Conservation (phyloP, 1,140 invertebrate species). For the Lethrus apterus region DNA sequence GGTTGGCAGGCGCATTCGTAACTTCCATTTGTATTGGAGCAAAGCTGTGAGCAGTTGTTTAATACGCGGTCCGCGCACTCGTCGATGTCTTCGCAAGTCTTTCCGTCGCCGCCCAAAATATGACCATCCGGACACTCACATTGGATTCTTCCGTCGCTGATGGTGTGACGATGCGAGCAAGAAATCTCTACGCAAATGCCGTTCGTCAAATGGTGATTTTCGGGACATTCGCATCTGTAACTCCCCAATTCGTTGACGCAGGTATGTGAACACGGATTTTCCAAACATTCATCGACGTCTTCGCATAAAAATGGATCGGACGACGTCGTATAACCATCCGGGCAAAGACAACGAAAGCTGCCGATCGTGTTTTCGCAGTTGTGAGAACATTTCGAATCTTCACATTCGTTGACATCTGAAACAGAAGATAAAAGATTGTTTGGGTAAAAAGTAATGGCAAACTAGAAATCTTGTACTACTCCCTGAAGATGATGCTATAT, state of each 20-base stretch:
- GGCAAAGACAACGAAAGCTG: conserved; percentile 75
- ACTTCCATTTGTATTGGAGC: conserved; percentile 43
- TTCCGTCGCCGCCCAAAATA: conserved; percentile 49
- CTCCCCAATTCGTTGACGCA: too few relatives aligned
- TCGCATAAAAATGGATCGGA: conserved; percentile 62
- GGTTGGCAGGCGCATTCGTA: conserved; percentile 55
- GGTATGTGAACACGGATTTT: too few relatives aligned
- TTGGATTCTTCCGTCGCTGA: conserved; percentile 42
- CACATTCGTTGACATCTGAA: neutral
- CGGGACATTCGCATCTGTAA: too few relatives aligned
- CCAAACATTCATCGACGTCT: conserved; percentile 29
- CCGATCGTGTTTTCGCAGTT: conserved; percentile 24
- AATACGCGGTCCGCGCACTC: conserved; percentile 55
- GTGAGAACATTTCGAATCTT: neutral
- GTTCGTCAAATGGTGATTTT: too few relatives aligned
- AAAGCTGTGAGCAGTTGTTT: conserved; percentile 42
- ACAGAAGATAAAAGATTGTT: conserved; percentile 41
- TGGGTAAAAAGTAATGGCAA: too few relatives aligned
- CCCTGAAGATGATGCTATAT: neutral
- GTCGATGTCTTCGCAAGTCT: conserved; percentile 62
- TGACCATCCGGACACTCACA: conserved; percentile 71
- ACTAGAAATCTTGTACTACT: neutral
- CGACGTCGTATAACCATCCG: conserved; percentile 80
- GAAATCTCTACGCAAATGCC: conserved; percentile 1
- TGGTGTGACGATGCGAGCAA: conserved; percentile 10